A percentile compares a stretch with the other conserved stretches of the same genome.
Evolutionary conservation across 2,113 vertebrate genomes (phyloP).

Genomic region (Sphaerodactylus townsendi): DNA sequence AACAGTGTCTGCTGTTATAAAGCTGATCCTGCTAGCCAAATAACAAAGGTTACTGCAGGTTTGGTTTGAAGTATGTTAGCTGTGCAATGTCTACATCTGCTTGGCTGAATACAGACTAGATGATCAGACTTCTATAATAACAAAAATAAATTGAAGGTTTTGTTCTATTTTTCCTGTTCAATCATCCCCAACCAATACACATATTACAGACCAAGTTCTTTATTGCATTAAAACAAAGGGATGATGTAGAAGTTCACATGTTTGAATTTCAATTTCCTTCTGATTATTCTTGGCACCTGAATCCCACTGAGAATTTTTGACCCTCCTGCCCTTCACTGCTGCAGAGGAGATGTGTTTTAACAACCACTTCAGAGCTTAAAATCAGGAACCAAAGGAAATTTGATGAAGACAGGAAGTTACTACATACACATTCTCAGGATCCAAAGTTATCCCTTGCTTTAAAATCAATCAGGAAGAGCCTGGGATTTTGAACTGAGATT

Average conservation of each 20-base stretch:
- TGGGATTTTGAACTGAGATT: background rate
- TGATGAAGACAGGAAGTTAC: background rate
- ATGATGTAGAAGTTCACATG: background rate
- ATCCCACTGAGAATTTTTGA: background rate
- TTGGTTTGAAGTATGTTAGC: slow-evolving; percentile 2
- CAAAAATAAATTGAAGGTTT: slow-evolving; percentile 11
- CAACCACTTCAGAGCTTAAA: background rate
- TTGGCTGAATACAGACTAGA: slow-evolving; percentile 7
- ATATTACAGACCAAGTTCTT: background rate
- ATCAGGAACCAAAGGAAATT: background rate
- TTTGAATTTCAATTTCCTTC: background rate
- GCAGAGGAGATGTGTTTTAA: background rate
- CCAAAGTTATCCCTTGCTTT: background rate
- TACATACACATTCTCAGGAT: background rate
- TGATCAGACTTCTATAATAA: slow-evolving; percentile 22
- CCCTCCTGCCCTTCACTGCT: background rate
- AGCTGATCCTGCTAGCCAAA: background rate
- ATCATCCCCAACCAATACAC: slow-evolving; percentile 4
- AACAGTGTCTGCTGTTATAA: background rate
- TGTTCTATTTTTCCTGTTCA: slow-evolving; percentile 20
- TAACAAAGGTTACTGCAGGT: background rate
- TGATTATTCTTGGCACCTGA: background rate
- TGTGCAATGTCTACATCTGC: background rate
- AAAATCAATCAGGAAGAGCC: background rate
- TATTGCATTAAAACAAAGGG: slow-evolving; percentile 1